phyloP scores from a whole-genome alignment of 2,797 vertebrate genomes.

The Lepilemur ruficaudatus region DNA sequence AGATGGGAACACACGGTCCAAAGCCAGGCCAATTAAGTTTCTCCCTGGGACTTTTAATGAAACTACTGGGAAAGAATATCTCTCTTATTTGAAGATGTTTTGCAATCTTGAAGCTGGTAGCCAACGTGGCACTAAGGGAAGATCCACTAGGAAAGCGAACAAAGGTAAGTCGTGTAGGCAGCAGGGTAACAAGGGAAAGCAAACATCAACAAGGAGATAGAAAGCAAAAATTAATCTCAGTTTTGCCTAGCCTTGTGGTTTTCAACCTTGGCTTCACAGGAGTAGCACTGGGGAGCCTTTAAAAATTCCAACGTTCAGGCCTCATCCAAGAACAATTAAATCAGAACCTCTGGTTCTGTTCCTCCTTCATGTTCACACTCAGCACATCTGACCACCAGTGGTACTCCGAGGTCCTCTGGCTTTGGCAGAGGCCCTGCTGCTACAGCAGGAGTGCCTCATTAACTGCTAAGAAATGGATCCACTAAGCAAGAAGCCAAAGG shows the following conservation, averaged over 20 bases:
- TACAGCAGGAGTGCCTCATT: not conserved
- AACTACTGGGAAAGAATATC: not conserved
- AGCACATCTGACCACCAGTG: not conserved
- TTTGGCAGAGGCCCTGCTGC: not conserved
- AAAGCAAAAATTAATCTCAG: not conserved
- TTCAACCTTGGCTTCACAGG: not conserved
- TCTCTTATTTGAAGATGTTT: not conserved
- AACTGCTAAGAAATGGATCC: not conserved
- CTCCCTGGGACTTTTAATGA: not conserved
- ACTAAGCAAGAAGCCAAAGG: not conserved
- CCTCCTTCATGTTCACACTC: fast-evolving
- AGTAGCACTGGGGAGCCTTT: not conserved
- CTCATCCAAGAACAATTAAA: not conserved
- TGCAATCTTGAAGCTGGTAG: not conserved
- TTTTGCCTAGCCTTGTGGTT: not conserved
- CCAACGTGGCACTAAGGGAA: not conserved
- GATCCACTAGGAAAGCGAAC: not conserved
- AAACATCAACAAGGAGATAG: fast-evolving
- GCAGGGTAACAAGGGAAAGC: not conserved
- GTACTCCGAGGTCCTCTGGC: too few species aligned
- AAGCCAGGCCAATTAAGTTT: not conserved
- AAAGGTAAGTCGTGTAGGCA: not conserved
- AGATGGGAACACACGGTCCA: not conserved
- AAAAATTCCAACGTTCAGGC: not conserved
- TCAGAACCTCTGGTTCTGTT: not conserved